Evolutionary conservation across 2,797 vertebrate species (phyloP).

Genomic region (Sebastes elongatus): DNA sequence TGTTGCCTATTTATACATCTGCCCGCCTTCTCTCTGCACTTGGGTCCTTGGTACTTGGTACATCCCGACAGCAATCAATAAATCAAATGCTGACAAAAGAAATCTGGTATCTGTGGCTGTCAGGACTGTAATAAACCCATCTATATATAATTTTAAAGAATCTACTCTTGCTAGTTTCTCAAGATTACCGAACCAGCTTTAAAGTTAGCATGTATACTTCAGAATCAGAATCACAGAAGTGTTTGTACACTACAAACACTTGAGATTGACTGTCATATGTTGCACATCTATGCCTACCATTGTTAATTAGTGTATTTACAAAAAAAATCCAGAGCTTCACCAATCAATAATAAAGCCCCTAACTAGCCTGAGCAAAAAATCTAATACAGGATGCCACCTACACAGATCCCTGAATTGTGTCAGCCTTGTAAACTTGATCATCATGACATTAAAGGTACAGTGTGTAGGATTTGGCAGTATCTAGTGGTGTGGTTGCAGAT

Average conservation of each 20-base stretch:
- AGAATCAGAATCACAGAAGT: background rate
- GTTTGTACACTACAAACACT: background rate
- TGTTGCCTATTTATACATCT: background rate
- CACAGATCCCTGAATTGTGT: background rate
- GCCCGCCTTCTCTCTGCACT: background rate
- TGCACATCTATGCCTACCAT: background rate
- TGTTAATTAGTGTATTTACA: background rate
- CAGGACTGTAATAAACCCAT: no score
- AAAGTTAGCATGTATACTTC: no score
- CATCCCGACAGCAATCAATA: no score
- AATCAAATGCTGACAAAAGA: no score
- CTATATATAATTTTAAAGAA: no score
- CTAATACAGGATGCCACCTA: background rate
- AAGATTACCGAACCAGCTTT: no score
- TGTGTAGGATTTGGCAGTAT: no score
- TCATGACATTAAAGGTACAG: background rate
- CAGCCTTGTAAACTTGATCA: conserved; percentile 14
- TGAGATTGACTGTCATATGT: background rate
- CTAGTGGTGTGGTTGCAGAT: no score
- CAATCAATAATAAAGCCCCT: background rate
- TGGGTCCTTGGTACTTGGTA: background rate
- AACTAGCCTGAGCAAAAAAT: background rate
- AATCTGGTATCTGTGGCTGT: no score
- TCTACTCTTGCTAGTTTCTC: no score
- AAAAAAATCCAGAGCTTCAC: background rate